Base-by-base conservation (phyloP, 2,113 vertebrate genomes). In the Misgurnus anguillicaudatus region DNA sequence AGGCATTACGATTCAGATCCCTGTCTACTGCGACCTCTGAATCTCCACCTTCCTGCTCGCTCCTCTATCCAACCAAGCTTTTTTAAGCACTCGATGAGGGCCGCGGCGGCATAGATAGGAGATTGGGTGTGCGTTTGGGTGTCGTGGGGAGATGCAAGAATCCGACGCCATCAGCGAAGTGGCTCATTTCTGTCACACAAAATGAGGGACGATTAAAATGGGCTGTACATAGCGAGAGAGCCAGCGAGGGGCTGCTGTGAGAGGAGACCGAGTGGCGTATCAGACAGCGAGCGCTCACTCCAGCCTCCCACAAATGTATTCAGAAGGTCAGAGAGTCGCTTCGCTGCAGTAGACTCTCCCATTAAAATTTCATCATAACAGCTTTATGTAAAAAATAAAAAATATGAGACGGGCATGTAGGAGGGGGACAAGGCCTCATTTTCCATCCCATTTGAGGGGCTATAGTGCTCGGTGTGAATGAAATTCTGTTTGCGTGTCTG, bases 361-460 rank as follows among this genome's bases (percentile, higher is more conserved):
- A 90, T 91, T 89, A 90, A 88, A 89, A 89, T 91, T 85, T 87
- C 85, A 91, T 90, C 85, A 88, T 83, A 89, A 86, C 85, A 88
- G 86, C 82, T 90, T 90, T 82, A 88, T 88, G 82, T 81, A 77
- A 87, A 70, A 77, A 24, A 38, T 31, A 31, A 31, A 68, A 76
- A 89, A 89, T 81, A 77, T 62, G 66, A 89, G 82, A 76, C 83
- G 63, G 83, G 84, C 48, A 74, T 70, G 69, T 83, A 80, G 75
- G 64, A 76, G 69, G 78, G 69, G 58, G 79, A 38, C 70, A 51
- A 51, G 13, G 16, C 47, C 66, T 85, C 83, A 17, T 79, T 73
- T 78, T 79, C 24, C 70, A 31, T 61, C 68, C 65, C n/a, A 3
- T 65, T 66, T 73, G 9, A 77, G 41, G 36, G 11, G 47, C 47